Base-by-base conservation (phyloP, 2,113 vertebrate species). In the Chauna torquata region DNA sequence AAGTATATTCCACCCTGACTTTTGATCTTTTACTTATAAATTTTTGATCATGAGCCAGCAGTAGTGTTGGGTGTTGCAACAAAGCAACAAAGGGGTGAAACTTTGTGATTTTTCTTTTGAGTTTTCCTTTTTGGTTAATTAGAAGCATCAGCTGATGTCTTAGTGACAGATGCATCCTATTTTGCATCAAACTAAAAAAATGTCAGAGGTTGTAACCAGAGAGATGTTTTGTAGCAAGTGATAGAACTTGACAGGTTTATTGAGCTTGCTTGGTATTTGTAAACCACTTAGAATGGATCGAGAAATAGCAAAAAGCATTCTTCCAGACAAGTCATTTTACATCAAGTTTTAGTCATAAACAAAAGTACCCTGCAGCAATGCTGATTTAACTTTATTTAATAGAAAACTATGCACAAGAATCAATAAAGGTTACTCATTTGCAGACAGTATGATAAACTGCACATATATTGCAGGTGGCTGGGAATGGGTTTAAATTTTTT, bases 351-450 rank as follows among this genome's bases (percentile, higher is more conserved):
- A 91, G 76, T 71, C 74, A 96, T 89, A 95, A 96, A 85, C 45
- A 80, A 5, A 92, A 90, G 72, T 72, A 42, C 91, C 89, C 92
- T 0, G 1, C 58, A 88, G 95, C 92, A 58, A 38, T 69, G 80
- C 82, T 93, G 95, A 82, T 92, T 94, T 74, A 78, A 92, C 58
- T 92, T 97, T 74, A 92, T 91, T 96, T 95, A 93, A 97, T 52
- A 93, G 88, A 91, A 94, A 92, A 80, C 27, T 0, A 0, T 66
- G 65, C 42, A 30, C 30, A 65, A 64, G 65, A 96, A 94, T 94
- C 95, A 95, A 85, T 96, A 94, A 74, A 80, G 71, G 44, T 94
- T 96, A 90, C 94, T 80, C n/a, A 81, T 89, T 95, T 91, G 68
- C 82, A 68, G 80, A 50, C 42, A 50, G 28, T 68, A 68, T 74